Evolutionary conservation across 1,140 invertebrate species (phyloP).

Genomic region (Araneus ventricosus): DNA sequence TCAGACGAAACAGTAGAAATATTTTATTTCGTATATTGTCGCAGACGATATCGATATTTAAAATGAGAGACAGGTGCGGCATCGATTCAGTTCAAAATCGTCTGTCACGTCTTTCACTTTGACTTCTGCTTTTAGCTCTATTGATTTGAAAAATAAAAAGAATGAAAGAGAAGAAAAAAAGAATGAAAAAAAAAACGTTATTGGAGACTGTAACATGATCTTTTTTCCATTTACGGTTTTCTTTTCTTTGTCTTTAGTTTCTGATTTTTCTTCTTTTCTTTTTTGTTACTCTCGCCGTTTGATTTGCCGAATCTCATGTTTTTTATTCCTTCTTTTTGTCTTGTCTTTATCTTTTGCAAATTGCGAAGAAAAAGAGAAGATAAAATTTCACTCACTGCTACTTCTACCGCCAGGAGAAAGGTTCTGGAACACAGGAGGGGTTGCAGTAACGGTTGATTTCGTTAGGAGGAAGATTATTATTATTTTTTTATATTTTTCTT

Average conservation of each 20-base stretch:
- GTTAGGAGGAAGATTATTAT: slow-evolving; percentile 38
- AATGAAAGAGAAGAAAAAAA: slow-evolving; percentile 5
- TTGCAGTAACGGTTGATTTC: slow-evolving; percentile 54
- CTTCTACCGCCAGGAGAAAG: slow-evolving; percentile 2
- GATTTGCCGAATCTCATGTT: slow-evolving; percentile 51
- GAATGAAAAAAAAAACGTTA: slow-evolving; percentile 57
- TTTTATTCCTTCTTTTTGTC: slow-evolving; percentile 34
- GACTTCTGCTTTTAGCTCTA: slow-evolving; percentile 29
- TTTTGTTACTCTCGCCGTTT: slow-evolving; percentile 47
- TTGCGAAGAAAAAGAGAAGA: slow-evolving; percentile 58
- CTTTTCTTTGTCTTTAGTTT: slow-evolving; percentile 58
- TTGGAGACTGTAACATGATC: slow-evolving; percentile 72
- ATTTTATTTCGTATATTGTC: not conserved
- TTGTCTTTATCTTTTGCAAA: slow-evolving; percentile 75
- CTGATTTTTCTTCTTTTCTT: slow-evolving; percentile 22
- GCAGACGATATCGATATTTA: not conserved
- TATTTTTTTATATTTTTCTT: not conserved
- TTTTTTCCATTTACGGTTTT: slow-evolving; percentile 72
- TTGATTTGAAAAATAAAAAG: slow-evolving; percentile 43
- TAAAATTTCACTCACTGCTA: slow-evolving; percentile 68
- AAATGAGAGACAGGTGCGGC: slow-evolving; percentile 10
- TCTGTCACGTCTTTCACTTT: not conserved
- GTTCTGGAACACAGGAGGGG: not conserved
- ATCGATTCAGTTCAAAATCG: slow-evolving; percentile 14
- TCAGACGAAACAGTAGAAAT: not conserved